Conservation (phyloP, 2,888 invertebrate species). For the Ypsolopha sequella region DNA sequence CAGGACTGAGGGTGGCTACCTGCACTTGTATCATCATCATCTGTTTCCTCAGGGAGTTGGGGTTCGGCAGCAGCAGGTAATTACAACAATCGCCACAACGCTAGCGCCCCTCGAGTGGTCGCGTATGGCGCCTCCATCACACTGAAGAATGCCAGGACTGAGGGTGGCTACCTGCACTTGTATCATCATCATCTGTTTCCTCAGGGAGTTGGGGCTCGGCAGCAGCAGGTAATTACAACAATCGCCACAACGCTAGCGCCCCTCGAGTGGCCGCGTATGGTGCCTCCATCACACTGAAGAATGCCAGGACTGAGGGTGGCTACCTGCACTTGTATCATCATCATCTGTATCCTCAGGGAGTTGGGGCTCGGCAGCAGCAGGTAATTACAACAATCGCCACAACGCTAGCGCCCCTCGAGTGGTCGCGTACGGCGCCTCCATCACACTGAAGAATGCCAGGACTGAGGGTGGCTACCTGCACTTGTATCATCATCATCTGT, state of each 20-base stretch:
- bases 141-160: slow-evolving; percentile 93
- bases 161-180: slow-evolving; percentile 96
- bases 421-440: slow-evolving; percentile 88
- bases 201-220: slow-evolving; percentile 87
- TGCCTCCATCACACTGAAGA: slow-evolving; percentile 90
- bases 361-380: slow-evolving; percentile 94
- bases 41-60: slow-evolving; percentile 93
- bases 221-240: too few species aligned
- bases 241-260: slow-evolving; percentile 93
- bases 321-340: slow-evolving; percentile 97
- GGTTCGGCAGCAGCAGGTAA: slow-evolving; percentile 90
- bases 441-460: slow-evolving; percentile 93
- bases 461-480: slow-evolving; percentile 97
- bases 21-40: slow-evolving; percentile 96
- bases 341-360: slow-evolving; percentile 93
- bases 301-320: slow-evolving; percentile 94
- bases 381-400: slow-evolving; percentile 91
- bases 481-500: slow-evolving; percentile 94
- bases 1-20: slow-evolving; percentile 93
- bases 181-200: slow-evolving; percentile 93
- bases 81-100: too few species aligned
- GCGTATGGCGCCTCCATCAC: slow-evolving; percentile 93
- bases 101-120: too few species aligned
- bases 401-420: slow-evolving; percentile 93
- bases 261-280: slow-evolving; percentile 92